A percentile compares a stretch with the other conserved stretches of the same genome.
phyloP scores from a whole-genome alignment of 2,888 invertebrate species.

The Siphonodentalium dalli region DNA sequence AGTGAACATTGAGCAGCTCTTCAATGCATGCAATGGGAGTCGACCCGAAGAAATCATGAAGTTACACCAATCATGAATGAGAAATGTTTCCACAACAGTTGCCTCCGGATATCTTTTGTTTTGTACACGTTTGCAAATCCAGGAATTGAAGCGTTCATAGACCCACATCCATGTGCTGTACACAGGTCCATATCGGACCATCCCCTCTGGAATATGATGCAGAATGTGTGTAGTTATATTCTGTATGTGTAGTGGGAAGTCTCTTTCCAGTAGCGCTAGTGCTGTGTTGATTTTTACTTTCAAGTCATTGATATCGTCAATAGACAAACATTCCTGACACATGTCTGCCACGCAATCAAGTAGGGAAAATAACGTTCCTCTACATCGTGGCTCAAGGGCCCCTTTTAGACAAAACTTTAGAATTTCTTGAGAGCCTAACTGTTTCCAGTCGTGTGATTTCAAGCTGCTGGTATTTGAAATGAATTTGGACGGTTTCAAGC shows the following conservation, averaged over 20 bases:
- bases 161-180: slow-evolving; percentile 13
- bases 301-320: not conserved
- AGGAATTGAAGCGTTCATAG: slow-evolving; percentile 10
- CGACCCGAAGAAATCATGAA: slow-evolving; percentile 2
- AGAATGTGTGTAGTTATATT: not conserved
- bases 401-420: not conserved
- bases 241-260: slow-evolving; percentile 7
- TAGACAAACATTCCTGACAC: not conserved
- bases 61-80: slow-evolving; percentile 3
- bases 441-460: slow-evolving; percentile 7
- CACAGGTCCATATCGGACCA: slow-evolving; percentile 3
- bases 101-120: slow-evolving; percentile 12
- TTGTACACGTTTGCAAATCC: slow-evolving; percentile 8
- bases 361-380: slow-evolving; percentile 5
- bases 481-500: not conserved
- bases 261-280: slow-evolving; percentile 2
- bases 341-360: slow-evolving; percentile 3
- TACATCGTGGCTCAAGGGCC: not conserved
- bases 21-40: no score
- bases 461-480: not conserved
- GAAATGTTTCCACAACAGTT: slow-evolving; percentile 9
- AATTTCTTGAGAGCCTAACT: not conserved
- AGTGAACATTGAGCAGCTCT: no score
- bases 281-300: slow-evolving; percentile 4
- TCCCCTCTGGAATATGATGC: not conserved